Evolutionary conservation across 2,888 invertebrate species (phyloP), one percentile per base, ranked within the genome.

Genomic region (Odontothrips loti): DNA sequence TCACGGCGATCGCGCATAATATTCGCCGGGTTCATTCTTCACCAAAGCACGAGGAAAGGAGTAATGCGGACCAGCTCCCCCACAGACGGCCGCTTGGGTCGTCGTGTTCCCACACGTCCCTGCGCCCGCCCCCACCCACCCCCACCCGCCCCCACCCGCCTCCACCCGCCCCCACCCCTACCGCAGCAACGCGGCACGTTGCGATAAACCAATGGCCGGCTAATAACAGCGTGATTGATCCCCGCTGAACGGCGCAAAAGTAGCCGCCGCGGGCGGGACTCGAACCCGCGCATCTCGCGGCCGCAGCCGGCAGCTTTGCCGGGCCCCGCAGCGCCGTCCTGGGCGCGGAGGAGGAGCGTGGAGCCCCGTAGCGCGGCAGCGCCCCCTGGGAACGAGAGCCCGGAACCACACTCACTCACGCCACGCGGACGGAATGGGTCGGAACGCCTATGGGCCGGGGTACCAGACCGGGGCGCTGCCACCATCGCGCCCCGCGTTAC

Each of bases 181-280:
- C 51, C 51, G 12, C 17, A 12, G 51, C 51, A 51, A 51, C n/a
- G n/a, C n/a, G n/a, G n/a, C 51, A 51, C 58, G 58, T 58, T 15
- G 58, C 58, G 58, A 58, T 58, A 58, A 58, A 58, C 58, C 58
- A 58, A 58, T 58, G 58, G 58, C 58, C 58, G 58, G 58, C 58
- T 17, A 58, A 58, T 58, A 58, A 58, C 58, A n/a, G 58, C 58
- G n/a, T 58, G 58, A 58, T 58, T 58, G 58, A 58, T 58, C 58
- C 58, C 58, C 34, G 34, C 6, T 43, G 34, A 43, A 43, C 34
- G 34, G 34, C 34, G 34, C 34, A 43, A 43, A 43, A 43, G 34
- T 43, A 43, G 34, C 34, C 34, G 34, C 34, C 34, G 34, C 34
- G 34, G 34, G 34, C 34, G 34, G 34, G 34, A 43, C 34, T 43